These are phyloP conservation scores for Drosophila kepulauana DNA, from an alignment of 1,140 invertebrate genomes.

Conservation along the genomic window DNA sequence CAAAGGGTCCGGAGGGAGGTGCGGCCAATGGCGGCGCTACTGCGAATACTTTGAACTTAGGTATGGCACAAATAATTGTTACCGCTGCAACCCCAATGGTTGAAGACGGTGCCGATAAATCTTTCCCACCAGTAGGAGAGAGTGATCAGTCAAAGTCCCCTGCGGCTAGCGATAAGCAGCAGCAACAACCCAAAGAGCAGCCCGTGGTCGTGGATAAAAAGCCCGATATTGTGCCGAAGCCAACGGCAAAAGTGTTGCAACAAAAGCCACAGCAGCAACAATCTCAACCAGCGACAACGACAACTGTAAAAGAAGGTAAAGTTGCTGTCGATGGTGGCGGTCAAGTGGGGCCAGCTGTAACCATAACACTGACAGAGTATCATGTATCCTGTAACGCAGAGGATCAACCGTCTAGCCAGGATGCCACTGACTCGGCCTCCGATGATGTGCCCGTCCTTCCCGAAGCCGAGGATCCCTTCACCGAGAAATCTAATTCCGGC, in stretches of 20 bases:
- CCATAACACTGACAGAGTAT: constrained; percentile 69
- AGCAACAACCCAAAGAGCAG: constrained; percentile 43
- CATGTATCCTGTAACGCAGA: constrained; percentile 67
- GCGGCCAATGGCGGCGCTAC: constrained; percentile 68
- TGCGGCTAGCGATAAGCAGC: constrained; percentile 19
- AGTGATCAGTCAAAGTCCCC: constrained; percentile 50
- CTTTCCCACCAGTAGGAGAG: constrained; percentile 84
- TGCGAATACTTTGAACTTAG: constrained; percentile 86
- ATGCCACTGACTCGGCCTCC: constrained; percentile 65
- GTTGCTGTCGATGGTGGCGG: constrained; percentile 20
- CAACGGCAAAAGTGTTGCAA: constrained; percentile 81
- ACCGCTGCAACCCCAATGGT: constrained; percentile 95
- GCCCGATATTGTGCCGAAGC: constrained; percentile 79
- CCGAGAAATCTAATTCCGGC: constrained; percentile 64
- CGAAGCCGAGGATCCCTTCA: constrained; percentile 78
- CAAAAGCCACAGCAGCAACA: constrained; percentile 64
- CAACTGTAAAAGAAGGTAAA: constrained; percentile 78
- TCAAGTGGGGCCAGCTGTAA: constrained; percentile 42
- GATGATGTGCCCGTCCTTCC: constrained; percentile 65
- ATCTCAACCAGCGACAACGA: constrained; percentile 24
- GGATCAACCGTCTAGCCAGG: constrained; percentile 68
- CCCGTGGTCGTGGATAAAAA: constrained; percentile 55
- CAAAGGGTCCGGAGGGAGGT: constrained; percentile 68
- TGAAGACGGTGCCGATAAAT: constrained; percentile 88
- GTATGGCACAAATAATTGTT: constrained; percentile 94